These are phyloP conservation scores for Lathamus discolor DNA, from an alignment of 2,113 vertebrate species.

Conservation along the genomic window DNA sequence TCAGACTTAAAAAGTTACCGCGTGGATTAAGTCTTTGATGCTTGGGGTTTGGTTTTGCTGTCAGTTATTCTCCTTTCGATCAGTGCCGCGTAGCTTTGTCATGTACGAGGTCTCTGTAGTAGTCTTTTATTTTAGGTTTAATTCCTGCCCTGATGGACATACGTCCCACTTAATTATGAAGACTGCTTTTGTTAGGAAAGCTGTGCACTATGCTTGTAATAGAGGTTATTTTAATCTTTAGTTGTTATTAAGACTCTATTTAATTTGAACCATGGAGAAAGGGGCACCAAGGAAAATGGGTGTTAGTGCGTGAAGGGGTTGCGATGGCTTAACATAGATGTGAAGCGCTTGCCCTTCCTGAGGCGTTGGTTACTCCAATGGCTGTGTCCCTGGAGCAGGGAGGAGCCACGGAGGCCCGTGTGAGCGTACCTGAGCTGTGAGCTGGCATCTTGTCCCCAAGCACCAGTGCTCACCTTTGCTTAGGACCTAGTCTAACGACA, in stretches of 20 bases:
- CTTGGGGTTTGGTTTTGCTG: not conserved
- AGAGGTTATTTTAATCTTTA: not conserved
- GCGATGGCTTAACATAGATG: rapidly evolving
- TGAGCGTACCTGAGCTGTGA: rapidly evolving
- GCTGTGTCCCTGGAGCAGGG: rapidly evolving
- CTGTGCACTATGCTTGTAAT: no score
- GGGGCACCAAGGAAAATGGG: not conserved
- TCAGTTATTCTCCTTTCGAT: not conserved
- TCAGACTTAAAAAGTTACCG: no score
- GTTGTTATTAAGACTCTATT: not conserved
- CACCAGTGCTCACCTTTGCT: no score
- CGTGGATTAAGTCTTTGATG: not conserved
- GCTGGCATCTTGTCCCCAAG: rapidly evolving
- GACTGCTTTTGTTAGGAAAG: not conserved
- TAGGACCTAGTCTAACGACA: rapidly evolving
- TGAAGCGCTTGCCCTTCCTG: rapidly evolving
- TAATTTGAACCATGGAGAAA: not conserved
- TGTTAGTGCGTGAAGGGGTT: not conserved
- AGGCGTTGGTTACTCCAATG: not conserved
- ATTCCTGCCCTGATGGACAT: not conserved
- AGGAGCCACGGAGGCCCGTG: rapidly evolving
- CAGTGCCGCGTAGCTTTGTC: no score
- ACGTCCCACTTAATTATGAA: rapidly evolving
- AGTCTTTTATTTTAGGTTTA: not conserved
- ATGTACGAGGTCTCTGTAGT: rapidly evolving